Evolutionary conservation across 1,140 invertebrate species (phyloP).

Genomic region (Ceratoteleas bidentatus): DNA sequence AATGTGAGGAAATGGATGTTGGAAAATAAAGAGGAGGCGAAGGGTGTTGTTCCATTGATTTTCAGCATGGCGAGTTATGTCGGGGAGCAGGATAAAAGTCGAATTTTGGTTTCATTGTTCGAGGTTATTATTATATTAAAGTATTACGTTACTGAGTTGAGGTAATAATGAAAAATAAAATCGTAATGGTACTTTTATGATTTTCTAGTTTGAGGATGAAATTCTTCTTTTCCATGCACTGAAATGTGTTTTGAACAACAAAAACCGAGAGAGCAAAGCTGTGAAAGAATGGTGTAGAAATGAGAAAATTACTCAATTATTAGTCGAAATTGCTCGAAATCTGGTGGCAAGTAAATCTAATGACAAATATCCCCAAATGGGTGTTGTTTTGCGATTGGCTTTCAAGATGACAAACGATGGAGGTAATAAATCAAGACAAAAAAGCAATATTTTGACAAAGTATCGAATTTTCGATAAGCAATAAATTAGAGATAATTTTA

Average conservation of each 20-base stretch:
- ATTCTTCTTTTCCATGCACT: conserved; percentile 66
- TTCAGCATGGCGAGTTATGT: conserved; percentile 83
- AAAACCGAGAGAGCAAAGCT: conserved; percentile 77
- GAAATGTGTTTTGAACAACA: conserved; percentile 70
- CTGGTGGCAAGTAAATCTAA: conserved; percentile 6
- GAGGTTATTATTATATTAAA: too few species aligned
- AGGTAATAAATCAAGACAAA: conserved; percentile 52
- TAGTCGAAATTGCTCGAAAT: conserved; percentile 54
- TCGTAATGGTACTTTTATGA: too few species aligned
- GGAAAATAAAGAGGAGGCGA: conserved; percentile 74
- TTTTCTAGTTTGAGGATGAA: conserved; percentile 67
- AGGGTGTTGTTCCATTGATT: conserved; percentile 82
- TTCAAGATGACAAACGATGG: conserved; percentile 58
- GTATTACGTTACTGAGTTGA: too few species aligned
- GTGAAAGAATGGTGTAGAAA: conserved; percentile 79
- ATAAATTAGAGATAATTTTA: too few species aligned
- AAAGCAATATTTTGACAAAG: background rate
- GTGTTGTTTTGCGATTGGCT: conserved; percentile 10
- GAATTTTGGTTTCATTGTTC: conserved; percentile 81
- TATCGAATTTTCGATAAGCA: too few species aligned
- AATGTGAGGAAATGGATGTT: conserved; percentile 80
- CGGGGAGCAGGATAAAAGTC: conserved; percentile 77
- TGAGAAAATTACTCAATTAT: conserved; percentile 46
- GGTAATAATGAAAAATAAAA: too few species aligned
- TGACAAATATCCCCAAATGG: conserved; percentile 6